A percentile compares a stretch with the other conserved stretches of the same genome.
These are phyloP conservation scores for Sebastes vulpes DNA, from an alignment of 2,797 vertebrate genomes.

Conservation along the genomic window DNA sequence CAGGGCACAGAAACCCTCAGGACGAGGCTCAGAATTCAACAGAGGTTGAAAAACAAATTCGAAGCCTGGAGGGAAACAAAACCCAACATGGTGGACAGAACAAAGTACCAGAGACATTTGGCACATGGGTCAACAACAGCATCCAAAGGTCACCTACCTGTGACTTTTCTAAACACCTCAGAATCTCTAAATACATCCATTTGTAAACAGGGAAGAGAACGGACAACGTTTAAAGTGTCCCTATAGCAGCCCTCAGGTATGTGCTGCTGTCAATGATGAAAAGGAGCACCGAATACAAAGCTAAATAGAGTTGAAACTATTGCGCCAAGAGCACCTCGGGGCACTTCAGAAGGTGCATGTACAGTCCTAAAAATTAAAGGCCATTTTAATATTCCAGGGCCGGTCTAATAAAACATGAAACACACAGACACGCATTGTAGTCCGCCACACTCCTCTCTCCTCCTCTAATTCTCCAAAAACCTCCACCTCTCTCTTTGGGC, in stretches of 20 bases:
- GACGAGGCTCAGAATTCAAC: constrained; percentile 28
- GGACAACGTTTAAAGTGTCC: background rate
- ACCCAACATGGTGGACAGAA: background rate
- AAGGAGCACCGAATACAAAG: constrained; percentile 58
- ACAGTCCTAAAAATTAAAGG: constrained; percentile 71
- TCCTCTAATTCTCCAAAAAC: constrained; percentile 60
- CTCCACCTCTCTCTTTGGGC: constrained; percentile 72
- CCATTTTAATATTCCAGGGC: constrained; percentile 71
- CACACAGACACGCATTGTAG: constrained; percentile 57
- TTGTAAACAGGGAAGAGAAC: background rate
- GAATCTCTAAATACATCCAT: background rate
- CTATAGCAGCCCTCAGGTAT: constrained; percentile 46
- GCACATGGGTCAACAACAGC: constrained; percentile 5
- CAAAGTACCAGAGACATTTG: background rate
- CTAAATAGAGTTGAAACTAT: constrained; percentile 31
- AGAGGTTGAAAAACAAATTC: constrained; percentile 35
- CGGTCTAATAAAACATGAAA: constrained; percentile 71
- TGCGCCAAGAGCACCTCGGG: constrained; percentile 50
- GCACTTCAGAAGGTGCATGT: constrained; percentile 40
- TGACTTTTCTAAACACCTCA: background rate
- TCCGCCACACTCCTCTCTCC: constrained; percentile 59
- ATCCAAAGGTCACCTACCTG: background rate
- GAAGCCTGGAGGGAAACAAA: constrained; percentile 21
- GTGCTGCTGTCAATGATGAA: constrained; percentile 49
- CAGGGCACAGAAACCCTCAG: constrained; percentile 26